Percentiles rank a stretch among this genome's conserved stretches.
These are phyloP conservation scores for Mactra quadrangularis DNA, from an alignment of 1,140 invertebrate species.

Conservation along the genomic window DNA sequence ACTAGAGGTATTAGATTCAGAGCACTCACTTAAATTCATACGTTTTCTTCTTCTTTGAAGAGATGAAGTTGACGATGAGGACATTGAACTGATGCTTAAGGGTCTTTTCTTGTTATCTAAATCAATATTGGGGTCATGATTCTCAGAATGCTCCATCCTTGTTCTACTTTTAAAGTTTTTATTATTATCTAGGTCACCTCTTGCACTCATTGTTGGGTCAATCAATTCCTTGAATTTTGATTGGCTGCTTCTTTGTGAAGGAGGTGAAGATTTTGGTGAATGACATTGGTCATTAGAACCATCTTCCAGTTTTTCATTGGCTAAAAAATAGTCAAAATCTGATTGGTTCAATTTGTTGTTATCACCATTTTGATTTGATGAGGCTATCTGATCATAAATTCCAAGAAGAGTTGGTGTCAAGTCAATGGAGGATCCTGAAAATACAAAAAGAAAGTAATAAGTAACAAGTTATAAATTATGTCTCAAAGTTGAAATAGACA, in stretches of 20 bases:
- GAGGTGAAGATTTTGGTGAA: conserved; percentile 37
- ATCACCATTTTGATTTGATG: conserved; percentile 47
- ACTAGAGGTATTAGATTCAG: conserved; percentile 40
- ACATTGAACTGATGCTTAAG: conserved; percentile 92
- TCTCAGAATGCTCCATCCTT: conserved; percentile 59
- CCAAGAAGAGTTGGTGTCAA: conserved; percentile 87
- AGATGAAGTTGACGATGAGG: conserved; percentile 90
- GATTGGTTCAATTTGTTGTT: conserved; percentile 21
- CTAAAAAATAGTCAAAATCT: conserved; percentile 38
- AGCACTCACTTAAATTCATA: conserved; percentile 65
- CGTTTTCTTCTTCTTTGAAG: conserved; percentile 74
- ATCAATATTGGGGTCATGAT: conserved; percentile 37
- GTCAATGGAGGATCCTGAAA: conserved; percentile 87
- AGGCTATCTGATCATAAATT: conserved; percentile 87
- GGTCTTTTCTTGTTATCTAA: conserved; percentile 85
- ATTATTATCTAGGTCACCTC: conserved; percentile 9
- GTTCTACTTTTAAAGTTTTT: conserved; percentile 16
- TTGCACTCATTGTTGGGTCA: conserved; percentile 60
- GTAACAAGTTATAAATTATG: neutral
- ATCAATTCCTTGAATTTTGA: conserved; percentile 39
- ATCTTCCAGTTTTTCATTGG: conserved; percentile 53
- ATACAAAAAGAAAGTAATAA: conserved; percentile 75
- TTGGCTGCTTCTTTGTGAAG: conserved; percentile 11
- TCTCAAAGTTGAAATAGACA: neutral
- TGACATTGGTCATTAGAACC: conserved; percentile 31